phyloP scores from a whole-genome alignment of 2,888 invertebrate genomes.

The Polyommatus icarus region DNA sequence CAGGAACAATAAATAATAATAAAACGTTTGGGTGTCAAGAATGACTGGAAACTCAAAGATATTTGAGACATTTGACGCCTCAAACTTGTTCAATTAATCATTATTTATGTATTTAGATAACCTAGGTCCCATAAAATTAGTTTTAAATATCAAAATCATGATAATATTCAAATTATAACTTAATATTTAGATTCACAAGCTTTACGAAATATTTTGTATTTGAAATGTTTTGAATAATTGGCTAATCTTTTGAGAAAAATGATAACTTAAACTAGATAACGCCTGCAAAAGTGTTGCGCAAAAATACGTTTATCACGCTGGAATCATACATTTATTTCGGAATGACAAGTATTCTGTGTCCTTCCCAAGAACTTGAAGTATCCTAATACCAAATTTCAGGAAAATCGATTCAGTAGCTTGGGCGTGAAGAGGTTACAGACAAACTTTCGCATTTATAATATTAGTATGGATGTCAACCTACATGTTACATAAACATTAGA shows the following conservation, averaged over 20 bases:
- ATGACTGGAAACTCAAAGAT: not conserved
- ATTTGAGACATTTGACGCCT: not conserved
- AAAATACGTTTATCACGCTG: no score
- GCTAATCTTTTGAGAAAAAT: not conserved
- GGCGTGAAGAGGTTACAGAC: no score
- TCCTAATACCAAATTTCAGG: no score
- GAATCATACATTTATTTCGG: no score
- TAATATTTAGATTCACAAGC: not conserved
- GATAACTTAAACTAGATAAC: not conserved
- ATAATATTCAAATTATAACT: constrained; percentile 6
- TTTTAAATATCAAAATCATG: constrained; percentile 3
- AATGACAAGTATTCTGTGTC: no score
- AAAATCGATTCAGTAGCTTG: no score
- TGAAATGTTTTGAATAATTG: not conserved
- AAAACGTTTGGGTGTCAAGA: not conserved
- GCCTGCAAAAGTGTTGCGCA: no score
- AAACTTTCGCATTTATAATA: not conserved
- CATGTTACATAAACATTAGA: not conserved
- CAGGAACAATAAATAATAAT: not conserved
- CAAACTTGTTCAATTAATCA: constrained; percentile 9
- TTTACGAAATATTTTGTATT: not conserved
- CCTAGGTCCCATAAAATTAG: not conserved
- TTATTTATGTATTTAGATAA: constrained; percentile 23
- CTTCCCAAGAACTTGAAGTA: no score
- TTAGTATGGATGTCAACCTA: not conserved